phyloP scores from a whole-genome alignment of 2,113 vertebrate species.

The Pyxicephalus adspersus region DNA sequence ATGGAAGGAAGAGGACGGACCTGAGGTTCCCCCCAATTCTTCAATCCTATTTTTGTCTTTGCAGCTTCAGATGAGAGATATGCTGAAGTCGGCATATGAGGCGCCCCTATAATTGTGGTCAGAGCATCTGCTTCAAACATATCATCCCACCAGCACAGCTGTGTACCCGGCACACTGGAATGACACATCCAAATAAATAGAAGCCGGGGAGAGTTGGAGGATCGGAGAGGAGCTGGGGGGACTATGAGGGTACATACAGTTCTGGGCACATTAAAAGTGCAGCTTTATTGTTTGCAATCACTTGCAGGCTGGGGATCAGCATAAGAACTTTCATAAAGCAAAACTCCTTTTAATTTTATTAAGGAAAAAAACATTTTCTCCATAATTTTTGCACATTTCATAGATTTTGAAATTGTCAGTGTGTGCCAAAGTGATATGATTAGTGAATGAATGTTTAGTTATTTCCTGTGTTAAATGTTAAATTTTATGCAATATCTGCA shows the following conservation, averaged over 20 bases:
- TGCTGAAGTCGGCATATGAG: neutral
- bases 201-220: neutral
- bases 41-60: neutral
- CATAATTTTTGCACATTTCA: too few relatives aligned
- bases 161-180: conserved; percentile 3
- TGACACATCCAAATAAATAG: neutral
- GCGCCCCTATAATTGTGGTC: conserved; percentile 43
- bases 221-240: neutral
- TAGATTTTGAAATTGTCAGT: too few relatives aligned
- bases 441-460: too few relatives aligned
- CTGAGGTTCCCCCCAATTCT: conserved; percentile 8
- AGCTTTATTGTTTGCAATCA: neutral
- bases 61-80: neutral
- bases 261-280: neutral
- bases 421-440: too few relatives aligned
- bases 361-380: too few relatives aligned
- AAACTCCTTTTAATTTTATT: neutral
- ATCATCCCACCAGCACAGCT: conserved; percentile 31
- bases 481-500: too few relatives aligned
- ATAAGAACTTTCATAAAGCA: neutral
- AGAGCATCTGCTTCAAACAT: conserved; percentile 8
- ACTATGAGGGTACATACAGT: neutral
- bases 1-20: neutral
- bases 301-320: neutral
- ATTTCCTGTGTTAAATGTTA: too few relatives aligned